A percentile compares a stretch with the other conserved stretches of the same genome.
Conservation (phyloP, 2,888 invertebrate genomes). For the Iphiclides podalirius region DNA sequence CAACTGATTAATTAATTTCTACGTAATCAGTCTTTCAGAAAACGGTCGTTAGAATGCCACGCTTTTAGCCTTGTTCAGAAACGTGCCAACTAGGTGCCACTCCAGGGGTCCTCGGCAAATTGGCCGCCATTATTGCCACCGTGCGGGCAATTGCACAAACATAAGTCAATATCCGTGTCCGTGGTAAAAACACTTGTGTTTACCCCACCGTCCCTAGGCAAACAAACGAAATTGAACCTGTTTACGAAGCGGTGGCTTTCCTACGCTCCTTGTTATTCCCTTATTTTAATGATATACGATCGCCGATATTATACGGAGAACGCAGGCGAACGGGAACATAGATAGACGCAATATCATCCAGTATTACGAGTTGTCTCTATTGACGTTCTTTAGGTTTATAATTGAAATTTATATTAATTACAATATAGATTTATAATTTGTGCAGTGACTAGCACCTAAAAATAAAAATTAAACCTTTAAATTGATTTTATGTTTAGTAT, state of each 20-base stretch:
- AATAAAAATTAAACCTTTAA: too few species aligned
- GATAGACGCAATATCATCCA: not conserved
- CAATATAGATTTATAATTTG: too few species aligned
- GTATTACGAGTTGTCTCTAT: not conserved
- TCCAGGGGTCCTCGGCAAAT: not conserved
- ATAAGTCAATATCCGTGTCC: conserved; percentile 28
- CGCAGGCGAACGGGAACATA: not conserved
- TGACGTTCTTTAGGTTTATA: not conserved
- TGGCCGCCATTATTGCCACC: not conserved
- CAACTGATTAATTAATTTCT: too few species aligned
- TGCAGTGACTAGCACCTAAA: too few species aligned
- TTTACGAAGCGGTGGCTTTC: conserved; percentile 8
- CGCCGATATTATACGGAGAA: not conserved
- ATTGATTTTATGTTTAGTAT: too few species aligned
- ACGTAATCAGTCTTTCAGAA: too few species aligned
- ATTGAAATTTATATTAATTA: not conserved
- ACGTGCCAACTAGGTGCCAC: too few species aligned
- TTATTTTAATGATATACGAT: conserved; percentile 12
- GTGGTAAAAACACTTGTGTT: conserved; percentile 41
- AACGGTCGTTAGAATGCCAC: too few species aligned
- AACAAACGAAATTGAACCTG: conserved; percentile 48
- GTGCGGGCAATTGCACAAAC: conserved; percentile 2
- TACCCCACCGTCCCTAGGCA: conserved; percentile 36
- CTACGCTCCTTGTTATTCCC: conserved; percentile 13
- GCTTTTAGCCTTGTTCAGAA: too few species aligned